These are phyloP conservation scores for Melozone crissalis DNA, from an alignment of 2,113 vertebrate species.

Conservation along the genomic window DNA sequence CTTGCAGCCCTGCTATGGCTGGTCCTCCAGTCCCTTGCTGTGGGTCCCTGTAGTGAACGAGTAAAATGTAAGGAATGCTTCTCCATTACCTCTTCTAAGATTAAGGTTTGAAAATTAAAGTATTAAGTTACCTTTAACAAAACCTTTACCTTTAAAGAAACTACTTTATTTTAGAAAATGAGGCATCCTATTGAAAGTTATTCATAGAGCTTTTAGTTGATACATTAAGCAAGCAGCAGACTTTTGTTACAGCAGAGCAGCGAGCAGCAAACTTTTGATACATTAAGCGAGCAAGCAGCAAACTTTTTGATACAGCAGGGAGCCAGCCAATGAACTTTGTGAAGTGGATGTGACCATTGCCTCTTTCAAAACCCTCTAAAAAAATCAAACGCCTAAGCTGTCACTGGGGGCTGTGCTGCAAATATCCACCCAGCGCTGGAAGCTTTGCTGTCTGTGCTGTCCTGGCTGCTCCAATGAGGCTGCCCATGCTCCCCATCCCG, in stretches of 20 bases:
- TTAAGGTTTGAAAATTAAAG: background rate
- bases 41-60: background rate
- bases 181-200: background rate
- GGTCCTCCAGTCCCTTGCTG: fast-evolving
- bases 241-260: background rate
- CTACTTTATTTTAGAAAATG: background rate
- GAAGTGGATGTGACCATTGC: background rate
- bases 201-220: background rate
- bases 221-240: background rate
- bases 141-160: background rate
- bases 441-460: background rate
- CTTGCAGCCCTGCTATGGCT: background rate
- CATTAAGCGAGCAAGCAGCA: background rate
- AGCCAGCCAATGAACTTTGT: background rate
- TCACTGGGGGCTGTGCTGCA: background rate
- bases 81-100: background rate
- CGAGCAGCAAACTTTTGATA: background rate
- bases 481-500: background rate
- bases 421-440: background rate
- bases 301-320: background rate
- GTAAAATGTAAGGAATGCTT: background rate
- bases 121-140: background rate
- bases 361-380: background rate
- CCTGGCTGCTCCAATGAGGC: background rate
- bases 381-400: background rate